Evolutionary conservation across 2,888 invertebrate species (phyloP), one percentile per base, ranked within the genome.

Genomic region (Watsonalla binaria): DNA sequence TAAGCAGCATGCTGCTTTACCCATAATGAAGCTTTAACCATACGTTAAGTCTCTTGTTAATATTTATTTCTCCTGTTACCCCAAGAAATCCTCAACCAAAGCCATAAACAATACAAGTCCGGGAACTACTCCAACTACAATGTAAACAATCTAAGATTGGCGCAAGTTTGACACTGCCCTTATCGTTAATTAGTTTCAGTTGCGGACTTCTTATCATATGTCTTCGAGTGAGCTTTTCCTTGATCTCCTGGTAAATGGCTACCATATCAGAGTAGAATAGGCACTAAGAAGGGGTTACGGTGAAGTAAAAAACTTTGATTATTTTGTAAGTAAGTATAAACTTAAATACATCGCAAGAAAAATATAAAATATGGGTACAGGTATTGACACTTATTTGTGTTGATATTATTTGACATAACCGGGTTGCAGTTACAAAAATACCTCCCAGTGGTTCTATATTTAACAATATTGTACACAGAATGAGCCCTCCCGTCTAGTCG

Each of bases 361-460:
- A 9, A 37, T 37, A 9, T 37, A 37, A 63, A 78, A 69, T 73
- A 76, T 64, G 62, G 61, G 61, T 68, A 62, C 67, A 70, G 72
- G 63, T 70, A 69, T 66, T 61, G 68, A 68, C 68, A 70, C 69
- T 74, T 78, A 80, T 82, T 84, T 79, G 11, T 37, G 14, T 75
- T 82, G 76, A 79, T 73, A 74, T 68, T 72, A 73, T 63, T 71
- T 75, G 80, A 78, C 77, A 81, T 87, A 89, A 89, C 90, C 89
- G 78, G 90, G 90, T 90, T 78, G 84, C 85, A 86, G 88, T 82
- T 74, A 80, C 82, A 82, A 76, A 86, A 88, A 90, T 90, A 89
- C 86, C 84, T 81, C 81, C 76, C 82, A 80, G 78, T 68, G 67
- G 68, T 53, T 74, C 80, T 90, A 90, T 89, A 84, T 88, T 77